These are phyloP conservation scores for Gopherus evgoodei DNA, from an alignment of 2,113 vertebrate species.

Conservation along the genomic window DNA sequence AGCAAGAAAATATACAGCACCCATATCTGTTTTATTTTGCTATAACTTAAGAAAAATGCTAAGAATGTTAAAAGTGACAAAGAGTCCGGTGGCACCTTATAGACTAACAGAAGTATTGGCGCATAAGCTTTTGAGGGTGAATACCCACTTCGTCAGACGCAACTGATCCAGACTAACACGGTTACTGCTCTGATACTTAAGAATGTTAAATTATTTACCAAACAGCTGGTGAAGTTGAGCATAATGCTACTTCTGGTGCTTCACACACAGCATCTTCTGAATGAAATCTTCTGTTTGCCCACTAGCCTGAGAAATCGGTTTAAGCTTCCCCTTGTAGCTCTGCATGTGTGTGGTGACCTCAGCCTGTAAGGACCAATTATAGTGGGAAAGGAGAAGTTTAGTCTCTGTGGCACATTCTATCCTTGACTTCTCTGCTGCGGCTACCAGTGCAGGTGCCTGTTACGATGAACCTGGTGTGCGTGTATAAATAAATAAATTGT, in stretches of 20 bases:
- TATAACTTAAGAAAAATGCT: neutral
- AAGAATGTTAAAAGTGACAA: neutral
- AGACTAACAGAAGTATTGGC: no score
- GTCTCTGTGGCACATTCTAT: neutral
- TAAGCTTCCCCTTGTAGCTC: neutral
- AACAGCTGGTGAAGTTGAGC: neutral
- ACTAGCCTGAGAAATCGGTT: neutral
- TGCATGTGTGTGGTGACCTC: neutral
- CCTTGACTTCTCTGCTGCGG: constrained; percentile 1
- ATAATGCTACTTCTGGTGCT: neutral
- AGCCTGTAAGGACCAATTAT: neutral
- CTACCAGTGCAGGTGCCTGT: constrained; percentile 33
- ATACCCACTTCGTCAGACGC: no score
- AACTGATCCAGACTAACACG: no score
- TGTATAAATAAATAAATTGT: constrained; percentile 55
- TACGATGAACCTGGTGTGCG: neutral
- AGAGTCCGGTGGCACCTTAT: no score
- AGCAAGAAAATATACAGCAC: neutral
- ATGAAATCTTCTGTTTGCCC: neutral
- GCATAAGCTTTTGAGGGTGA: no score
- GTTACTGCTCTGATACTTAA: neutral
- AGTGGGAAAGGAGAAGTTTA: neutral
- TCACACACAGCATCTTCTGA: neutral
- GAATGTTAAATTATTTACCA: neutral
- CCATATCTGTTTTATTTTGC: neutral